Base-by-base conservation (phyloP, 2,888 invertebrate species). In the Oxystoma pomonae region DNA sequence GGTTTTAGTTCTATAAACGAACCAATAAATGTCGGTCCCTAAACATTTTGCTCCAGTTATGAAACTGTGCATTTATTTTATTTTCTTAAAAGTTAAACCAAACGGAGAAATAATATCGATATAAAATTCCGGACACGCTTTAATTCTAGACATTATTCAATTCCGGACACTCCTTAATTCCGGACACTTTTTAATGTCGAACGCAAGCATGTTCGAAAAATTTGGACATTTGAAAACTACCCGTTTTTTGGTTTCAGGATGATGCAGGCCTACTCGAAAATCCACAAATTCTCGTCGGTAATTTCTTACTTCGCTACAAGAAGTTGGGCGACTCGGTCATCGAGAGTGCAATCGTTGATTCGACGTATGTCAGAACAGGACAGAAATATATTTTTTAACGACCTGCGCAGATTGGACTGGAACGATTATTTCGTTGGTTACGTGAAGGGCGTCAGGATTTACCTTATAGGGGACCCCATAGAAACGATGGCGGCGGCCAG, bases 381-480 rank as follows among this genome's bases (percentile, higher is more conserved):
- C 70, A 76, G 78, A 69, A 73, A 82, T 78, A 69, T 90, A 59
- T 96, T 91, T 77, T 87, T 87, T 57, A 94, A 94, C 79, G 89
- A 90, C 74, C 86, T 95, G 80, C 79, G 80, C 1, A 79, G 85
- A 21, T 78, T 96, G n/a, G 81, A 90, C 72, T 96, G 96, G 96
- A 78, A 83, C 2, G 80, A 83, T 12, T 94, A 89, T 73, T 87
- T 91, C 74, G 81, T 83, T 59, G 81, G 83, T 59, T 92, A 93
- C 74, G 80, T 92, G 22, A 81, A 82, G 57, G 96, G 96, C 1
- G 85, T 93, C 61, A 83, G 94, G 63, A 78, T 87, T 53, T 91
- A 90, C 75, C 78, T 96, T 60, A 84, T 93, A 68, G 92, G 94
- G 74, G 95, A 96, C 71, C 86, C 88, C 66, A 83, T 89, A 17